Base-by-base conservation (phyloP, 2,113 vertebrate genomes). In the Addax nasomaculatus region DNA sequence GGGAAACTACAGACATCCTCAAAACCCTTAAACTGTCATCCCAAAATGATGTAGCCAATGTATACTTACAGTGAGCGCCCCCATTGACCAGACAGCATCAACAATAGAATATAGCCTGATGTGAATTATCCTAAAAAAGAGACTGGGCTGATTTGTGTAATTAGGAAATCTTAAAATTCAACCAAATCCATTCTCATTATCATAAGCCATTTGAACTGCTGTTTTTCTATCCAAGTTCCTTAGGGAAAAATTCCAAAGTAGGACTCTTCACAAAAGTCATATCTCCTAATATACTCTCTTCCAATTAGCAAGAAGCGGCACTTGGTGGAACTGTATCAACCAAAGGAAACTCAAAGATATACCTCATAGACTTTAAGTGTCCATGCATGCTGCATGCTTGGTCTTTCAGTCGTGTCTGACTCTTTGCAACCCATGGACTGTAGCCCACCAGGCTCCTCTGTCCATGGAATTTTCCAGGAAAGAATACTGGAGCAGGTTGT, bases 301-400 rank as follows among this genome's bases (percentile, higher is more conserved):
- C 27, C 57, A 96, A 39, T 60, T 76, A 96, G 27, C 25, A 76
- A 93, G 16, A 81, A 97, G 30, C 19, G 89, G 93, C 73, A 87
- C 62, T 73, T 90, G n/a, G 84, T 96, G 43, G 53, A 73, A 89
- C 15, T 92, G n/a, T 58, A 55, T 60, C n/a, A 87, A n/a, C 16
- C 25, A 95, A 91, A 93, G 80, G 86, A 64, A 57, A 55, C 9
- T 67, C 64, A 64, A 45, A 96, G 47, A 87, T 93, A 64, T 27
- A 58, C 33, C 36, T 92, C 86, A 94, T 4, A 87, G 58, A 95
- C 64, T 60, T 85, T 73, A 94, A 57, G 70, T 43, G 23, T 43
- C 23, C 70, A 76, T 76, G 39, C 23, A 4, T 43, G 70, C 6
- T 76, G 70, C 15, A 1, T 76, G 39, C 23, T 43, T 7, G 12